Percentiles rank a stretch among this genome's conserved stretches.
These are phyloP conservation scores for Leucoraja ocellata DNA, from an alignment of 2,797 vertebrate genomes.

Conservation along the genomic window DNA sequence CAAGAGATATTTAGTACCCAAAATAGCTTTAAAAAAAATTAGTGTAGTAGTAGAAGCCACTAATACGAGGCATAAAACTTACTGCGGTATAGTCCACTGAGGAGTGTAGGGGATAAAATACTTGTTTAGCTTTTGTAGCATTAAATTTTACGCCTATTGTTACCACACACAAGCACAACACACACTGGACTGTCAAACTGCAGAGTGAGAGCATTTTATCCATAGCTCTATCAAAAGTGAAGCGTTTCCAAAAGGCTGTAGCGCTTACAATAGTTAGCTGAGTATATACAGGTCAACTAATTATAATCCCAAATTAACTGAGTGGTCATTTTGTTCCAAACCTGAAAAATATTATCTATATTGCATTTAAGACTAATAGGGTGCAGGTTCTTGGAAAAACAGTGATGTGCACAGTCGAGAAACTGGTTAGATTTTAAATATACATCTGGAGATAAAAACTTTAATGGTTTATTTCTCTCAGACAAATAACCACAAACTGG, in stretches of 20 bases:
- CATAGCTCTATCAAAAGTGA: neutral
- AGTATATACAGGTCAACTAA: neutral
- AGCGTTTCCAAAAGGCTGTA: neutral
- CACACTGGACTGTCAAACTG: neutral
- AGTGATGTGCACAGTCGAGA: neutral
- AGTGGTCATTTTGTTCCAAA: neutral
- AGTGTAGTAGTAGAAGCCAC: neutral
- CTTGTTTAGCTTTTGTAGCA: neutral
- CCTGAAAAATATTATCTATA: neutral
- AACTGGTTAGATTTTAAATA: neutral
- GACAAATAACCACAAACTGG: neutral
- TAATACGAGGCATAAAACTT: neutral
- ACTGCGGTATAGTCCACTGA: neutral
- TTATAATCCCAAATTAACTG: neutral
- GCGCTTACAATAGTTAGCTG: neutral
- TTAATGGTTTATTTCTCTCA: neutral
- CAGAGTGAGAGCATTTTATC: neutral
- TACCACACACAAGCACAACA: neutral
- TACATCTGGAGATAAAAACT: neutral
- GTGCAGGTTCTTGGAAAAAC: neutral
- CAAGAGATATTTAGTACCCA: conserved; percentile 23
- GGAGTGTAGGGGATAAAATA: neutral
- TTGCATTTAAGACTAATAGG: neutral
- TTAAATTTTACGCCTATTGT: neutral
- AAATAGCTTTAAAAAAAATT: neutral